These are phyloP conservation scores for Stercorarius parasiticus DNA, from an alignment of 2,113 vertebrate genomes.

Conservation along the genomic window DNA sequence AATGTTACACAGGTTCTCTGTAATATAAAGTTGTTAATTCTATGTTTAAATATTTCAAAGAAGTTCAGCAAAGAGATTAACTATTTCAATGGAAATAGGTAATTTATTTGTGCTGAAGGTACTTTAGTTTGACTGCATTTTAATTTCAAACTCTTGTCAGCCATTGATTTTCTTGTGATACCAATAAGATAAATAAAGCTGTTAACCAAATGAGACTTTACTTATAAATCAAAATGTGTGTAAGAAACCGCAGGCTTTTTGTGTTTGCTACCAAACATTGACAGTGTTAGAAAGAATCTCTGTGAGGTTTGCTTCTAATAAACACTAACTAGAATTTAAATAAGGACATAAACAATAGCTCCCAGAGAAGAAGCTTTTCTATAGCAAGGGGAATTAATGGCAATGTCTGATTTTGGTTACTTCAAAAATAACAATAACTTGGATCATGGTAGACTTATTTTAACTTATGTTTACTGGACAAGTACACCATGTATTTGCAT, in stretches of 20 bases:
- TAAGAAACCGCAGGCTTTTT: neutral
- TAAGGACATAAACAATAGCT: neutral
- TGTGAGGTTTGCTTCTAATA: neutral
- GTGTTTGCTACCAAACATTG: neutral
- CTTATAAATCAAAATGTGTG: neutral
- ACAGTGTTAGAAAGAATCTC: neutral
- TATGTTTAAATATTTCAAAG: neutral
- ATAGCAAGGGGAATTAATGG: neutral
- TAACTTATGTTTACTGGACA: neutral
- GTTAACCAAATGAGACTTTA: neutral
- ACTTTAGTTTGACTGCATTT: neutral
- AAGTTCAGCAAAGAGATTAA: neutral
- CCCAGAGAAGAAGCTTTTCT: neutral
- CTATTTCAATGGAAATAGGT: neutral
- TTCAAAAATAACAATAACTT: neutral
- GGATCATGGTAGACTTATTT: neutral
- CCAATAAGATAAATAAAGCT: neutral
- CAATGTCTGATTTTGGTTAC: neutral
- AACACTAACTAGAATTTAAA: neutral
- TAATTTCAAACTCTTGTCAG: neutral
- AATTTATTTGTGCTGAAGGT: neutral
- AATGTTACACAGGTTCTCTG: neutral
- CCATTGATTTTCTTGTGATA: neutral
- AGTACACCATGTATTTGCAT: neutral
- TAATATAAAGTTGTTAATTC: neutral